phyloP scores from a whole-genome alignment of 2,888 invertebrate species.

The Cantharis rustica region DNA sequence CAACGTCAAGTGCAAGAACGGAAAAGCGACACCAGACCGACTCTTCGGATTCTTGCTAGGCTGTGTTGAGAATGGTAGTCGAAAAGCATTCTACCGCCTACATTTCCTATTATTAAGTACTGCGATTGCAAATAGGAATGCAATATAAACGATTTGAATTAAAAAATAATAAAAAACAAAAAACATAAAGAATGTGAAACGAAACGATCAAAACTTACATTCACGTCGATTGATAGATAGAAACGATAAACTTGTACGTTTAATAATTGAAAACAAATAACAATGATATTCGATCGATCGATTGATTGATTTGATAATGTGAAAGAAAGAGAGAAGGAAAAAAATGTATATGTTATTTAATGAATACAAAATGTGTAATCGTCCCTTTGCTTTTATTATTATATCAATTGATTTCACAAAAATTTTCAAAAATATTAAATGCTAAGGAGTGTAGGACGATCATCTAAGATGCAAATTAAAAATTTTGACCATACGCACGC shows the following conservation, averaged over 20 bases:
- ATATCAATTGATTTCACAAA: background rate
- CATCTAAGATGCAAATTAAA: background rate
- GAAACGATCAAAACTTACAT: background rate
- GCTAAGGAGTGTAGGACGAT: background rate
- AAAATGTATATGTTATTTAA: background rate
- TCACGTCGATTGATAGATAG: background rate
- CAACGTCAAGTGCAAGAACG: background rate
- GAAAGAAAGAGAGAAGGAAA: background rate
- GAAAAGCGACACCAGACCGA: background rate
- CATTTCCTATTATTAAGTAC: slow-evolving; percentile 26
- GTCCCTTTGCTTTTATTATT: background rate
- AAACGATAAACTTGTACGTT: background rate
- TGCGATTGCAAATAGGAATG: slow-evolving; percentile 31
- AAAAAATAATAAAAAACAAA: slow-evolving; percentile 10
- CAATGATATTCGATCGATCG: background rate
- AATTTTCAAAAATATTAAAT: background rate
- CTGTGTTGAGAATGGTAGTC: background rate
- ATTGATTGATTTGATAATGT: background rate
- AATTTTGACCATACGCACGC: slow-evolving; percentile 11
- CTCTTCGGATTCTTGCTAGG: background rate
- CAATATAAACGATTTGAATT: slow-evolving; percentile 19
- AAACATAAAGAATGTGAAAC: background rate
- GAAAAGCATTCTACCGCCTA: slow-evolving; percentile 23
- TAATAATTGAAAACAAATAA: background rate
- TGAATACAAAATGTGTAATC: background rate